Base-by-base conservation (phyloP, 2,113 vertebrate genomes). In the Engystomops pustulosus region DNA sequence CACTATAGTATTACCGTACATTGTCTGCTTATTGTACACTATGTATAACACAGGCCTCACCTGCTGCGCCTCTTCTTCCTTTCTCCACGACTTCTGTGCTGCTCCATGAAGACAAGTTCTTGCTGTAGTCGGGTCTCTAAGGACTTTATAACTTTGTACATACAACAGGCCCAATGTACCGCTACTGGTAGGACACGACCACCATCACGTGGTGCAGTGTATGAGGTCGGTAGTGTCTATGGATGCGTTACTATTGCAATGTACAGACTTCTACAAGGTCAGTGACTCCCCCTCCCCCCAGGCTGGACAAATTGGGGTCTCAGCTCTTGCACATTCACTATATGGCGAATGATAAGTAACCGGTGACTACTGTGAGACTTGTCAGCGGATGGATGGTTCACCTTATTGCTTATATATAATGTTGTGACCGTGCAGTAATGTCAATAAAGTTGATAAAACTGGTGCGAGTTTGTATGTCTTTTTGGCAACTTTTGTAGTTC, bases 401-500 rank as follows among this genome's bases (percentile, higher is more conserved):
- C 92, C 90, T 92, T 89, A 82, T 85, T 87, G 91, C 92, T 91
- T 92, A 88, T 86, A 86, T 80, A 87, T 92, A 85, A 86, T 91
- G 88, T 93, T 90, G 91, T 92, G 86, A 92, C 87, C 85, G 85
- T 88, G 81, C 60, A 87, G 85, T 85, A 86, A 94, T 58, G 45
- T 82, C n/a, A 82, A 95, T 94, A 93, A 95, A 94, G 85, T 87
- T 88, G 87, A 89, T 67, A 86, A 72, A 70, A 88, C n/a, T 10
- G 5, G n/a, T 7, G 3, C 0, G 10, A 2, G 7, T 36, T 0
- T n/a, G 4, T 58, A 15, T 2, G 30, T 51, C 7, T 49, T 77
- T 41, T 41, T 41, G 38, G 8, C 38, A 41, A 41, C n/a, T n/a
- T n/a, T n/a, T n/a, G n/a, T n/a, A n/a, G n/a, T n/a, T n/a, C n/a